Evolutionary conservation across 2,888 invertebrate species (phyloP).

Genomic region (Dolomedes plantarius): DNA sequence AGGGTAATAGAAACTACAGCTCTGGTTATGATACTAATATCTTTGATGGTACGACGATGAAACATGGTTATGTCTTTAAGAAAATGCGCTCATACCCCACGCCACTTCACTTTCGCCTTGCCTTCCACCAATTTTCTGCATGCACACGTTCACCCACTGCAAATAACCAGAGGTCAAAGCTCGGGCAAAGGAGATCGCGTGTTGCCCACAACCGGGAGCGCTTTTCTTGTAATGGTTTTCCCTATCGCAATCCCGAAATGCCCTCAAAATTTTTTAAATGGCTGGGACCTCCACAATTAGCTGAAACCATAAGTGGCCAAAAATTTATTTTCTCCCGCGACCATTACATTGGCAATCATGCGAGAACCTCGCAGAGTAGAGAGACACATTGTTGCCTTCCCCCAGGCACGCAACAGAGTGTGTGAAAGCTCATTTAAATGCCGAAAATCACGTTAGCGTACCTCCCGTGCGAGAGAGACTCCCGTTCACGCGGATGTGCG

Average conservation of each 20-base stretch:
- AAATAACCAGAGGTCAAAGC: too few species aligned
- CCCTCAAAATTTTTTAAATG: neutral
- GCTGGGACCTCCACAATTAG: neutral
- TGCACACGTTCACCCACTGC: too few species aligned
- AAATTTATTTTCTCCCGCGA: neutral
- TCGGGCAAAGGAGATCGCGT: neutral
- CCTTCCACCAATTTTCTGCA: too few species aligned
- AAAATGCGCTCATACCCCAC: too few species aligned
- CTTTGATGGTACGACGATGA: too few species aligned
- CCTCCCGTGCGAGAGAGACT: neutral
- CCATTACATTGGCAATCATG: neutral
- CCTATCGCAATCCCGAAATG: neutral
- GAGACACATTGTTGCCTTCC: neutral
- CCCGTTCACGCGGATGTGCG: slow-evolving; percentile 8
- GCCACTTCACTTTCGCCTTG: too few species aligned
- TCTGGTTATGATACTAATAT: too few species aligned
- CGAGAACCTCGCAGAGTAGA: neutral
- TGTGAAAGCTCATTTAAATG: slow-evolving; percentile 4
- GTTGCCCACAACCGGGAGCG: neutral
- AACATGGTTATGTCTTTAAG: too few species aligned
- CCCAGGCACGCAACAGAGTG: neutral
- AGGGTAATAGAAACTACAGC: too few species aligned
- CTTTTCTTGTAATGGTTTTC: neutral
- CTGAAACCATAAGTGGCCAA: neutral
- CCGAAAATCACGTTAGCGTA: slow-evolving; percentile 2